phyloP scores from a whole-genome alignment of 2,797 vertebrate genomes.

The Xiphophorus birchmanni region DNA sequence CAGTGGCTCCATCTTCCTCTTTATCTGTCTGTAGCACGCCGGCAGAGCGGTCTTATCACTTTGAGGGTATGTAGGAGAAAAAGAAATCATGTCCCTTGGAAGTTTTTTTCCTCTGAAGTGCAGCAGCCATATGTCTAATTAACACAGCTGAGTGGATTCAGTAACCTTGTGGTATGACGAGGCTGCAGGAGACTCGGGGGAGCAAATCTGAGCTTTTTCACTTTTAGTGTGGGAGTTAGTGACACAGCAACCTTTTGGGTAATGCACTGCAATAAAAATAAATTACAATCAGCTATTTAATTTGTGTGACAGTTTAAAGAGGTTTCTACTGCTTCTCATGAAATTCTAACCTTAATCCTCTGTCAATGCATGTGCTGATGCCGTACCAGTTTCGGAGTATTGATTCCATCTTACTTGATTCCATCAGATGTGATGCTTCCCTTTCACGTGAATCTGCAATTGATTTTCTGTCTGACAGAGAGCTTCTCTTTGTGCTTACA shows the following conservation, averaged over 20 bases:
- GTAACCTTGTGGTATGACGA: conserved; percentile 14
- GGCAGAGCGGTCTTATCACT: neutral
- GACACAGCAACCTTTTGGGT: neutral
- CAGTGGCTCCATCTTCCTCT: conserved; percentile 2
- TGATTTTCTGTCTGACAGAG: conserved; percentile 62
- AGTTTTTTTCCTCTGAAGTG: conserved; percentile 32
- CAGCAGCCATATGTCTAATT: conserved; percentile 34
- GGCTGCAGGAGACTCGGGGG: neutral
- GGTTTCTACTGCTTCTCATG: neutral
- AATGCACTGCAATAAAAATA: neutral
- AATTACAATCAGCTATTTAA: neutral
- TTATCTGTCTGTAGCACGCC: conserved; percentile 9
- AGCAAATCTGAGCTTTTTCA: conserved; percentile 1
- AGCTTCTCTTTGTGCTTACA: conserved; percentile 9
- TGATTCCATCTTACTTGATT: conserved; percentile 50
- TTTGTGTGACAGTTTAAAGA: conserved; percentile 12
- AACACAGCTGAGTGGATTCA: conserved; percentile 28
- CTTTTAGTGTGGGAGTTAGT: neutral
- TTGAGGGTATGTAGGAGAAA: neutral
- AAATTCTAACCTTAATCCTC: neutral
- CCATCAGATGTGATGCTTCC: conserved; percentile 54
- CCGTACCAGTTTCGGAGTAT: conserved; percentile 65
- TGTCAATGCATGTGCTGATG: neutral
- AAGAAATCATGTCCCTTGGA: neutral
- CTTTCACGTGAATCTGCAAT: conserved; percentile 39